Evolutionary conservation across 1,140 invertebrate species (phyloP).

Genomic region (Heliconius congener): DNA sequence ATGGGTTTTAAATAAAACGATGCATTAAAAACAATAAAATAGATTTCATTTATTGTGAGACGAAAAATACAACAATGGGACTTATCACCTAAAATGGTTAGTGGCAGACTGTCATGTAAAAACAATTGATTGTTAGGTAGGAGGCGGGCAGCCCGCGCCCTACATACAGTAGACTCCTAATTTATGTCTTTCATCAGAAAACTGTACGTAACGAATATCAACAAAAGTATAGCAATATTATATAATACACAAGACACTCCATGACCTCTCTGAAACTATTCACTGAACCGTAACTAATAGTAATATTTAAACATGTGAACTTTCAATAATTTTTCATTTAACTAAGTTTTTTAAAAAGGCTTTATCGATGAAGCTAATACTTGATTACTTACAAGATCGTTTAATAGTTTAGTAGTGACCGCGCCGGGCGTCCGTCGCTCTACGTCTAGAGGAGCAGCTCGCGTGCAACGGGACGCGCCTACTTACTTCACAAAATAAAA

Average conservation of each 20-base stretch:
- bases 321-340: constrained; percentile 76
- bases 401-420: constrained; percentile 70
- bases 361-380: constrained; percentile 81
- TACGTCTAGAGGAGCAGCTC: constrained; percentile 39
- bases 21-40: constrained; percentile 80
- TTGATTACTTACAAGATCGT: constrained; percentile 81
- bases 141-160: constrained; percentile 44
- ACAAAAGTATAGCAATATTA: constrained; percentile 71
- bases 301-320: constrained; percentile 75
- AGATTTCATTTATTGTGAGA: constrained; percentile 82
- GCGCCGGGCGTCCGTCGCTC: constrained; percentile 41
- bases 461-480: constrained; percentile 41
- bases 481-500: constrained; percentile 65
- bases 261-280: constrained; percentile 63
- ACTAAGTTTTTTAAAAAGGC: constrained; percentile 78
- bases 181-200: constrained; percentile 80
- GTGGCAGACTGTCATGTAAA: constrained; percentile 79
- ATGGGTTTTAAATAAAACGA: constrained; percentile 62
- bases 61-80: constrained; percentile 82
- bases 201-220: constrained; percentile 77
- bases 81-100: constrained; percentile 81
- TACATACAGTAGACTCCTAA: constrained; percentile 70
- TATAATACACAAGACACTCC: constrained; percentile 73
- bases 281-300: constrained; percentile 76
- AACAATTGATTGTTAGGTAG: constrained; percentile 68